Base-by-base conservation (phyloP, 1,140 invertebrate species). In the Philaenus spumarius region DNA sequence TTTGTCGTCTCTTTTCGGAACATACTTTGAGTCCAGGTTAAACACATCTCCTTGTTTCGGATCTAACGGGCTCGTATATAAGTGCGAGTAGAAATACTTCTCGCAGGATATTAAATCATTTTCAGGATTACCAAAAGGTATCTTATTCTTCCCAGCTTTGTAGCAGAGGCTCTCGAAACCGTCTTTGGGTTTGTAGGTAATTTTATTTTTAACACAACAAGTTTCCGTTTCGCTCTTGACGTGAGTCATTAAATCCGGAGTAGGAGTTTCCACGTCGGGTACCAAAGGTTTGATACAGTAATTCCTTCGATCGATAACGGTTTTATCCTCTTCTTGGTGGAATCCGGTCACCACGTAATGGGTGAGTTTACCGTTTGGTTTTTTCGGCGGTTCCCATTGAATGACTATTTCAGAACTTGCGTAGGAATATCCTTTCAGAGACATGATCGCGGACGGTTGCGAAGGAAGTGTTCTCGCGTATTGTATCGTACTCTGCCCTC, bases 321-420 rank as follows among this genome's bases (percentile, higher is more conserved):
- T 11, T 17, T 45, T 24, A 20, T 66, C 59, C 12, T 64, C 54
- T 14, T 54, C 58, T 22, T 77, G 74, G 59, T 71, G 71, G 15
- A 76, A 74, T 7, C 83, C 82, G 48, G 77, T 77, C 2, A 98
- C 78, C n/a, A 80, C 76, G 73, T 96, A 97, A 64, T 85, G 74
- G 0, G 82, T 85, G 4, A 97, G 78, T 60, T 85, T 84, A 5
- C 95, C 94, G 72, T 95, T 90, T 0, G 87, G 83, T 30, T 80
- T 67, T 0, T 69, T 58, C 0, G 93, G 93, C 12, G 86, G 82
- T 48, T 77, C 66, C 95, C 94, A 97, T 3, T 72, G 75, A 2
- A 97, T 76, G 17, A 77, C 71, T 2, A 93, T 76, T 37, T 84
- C 78, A 65, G 78, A 76, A 55, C 80, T 80, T 0, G 78, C 74